Percentiles rank a stretch among this genome's conserved stretches.
phyloP scores from a whole-genome alignment of 92 coral and sea anemone species.

The Bergia puertoricense region DNA sequence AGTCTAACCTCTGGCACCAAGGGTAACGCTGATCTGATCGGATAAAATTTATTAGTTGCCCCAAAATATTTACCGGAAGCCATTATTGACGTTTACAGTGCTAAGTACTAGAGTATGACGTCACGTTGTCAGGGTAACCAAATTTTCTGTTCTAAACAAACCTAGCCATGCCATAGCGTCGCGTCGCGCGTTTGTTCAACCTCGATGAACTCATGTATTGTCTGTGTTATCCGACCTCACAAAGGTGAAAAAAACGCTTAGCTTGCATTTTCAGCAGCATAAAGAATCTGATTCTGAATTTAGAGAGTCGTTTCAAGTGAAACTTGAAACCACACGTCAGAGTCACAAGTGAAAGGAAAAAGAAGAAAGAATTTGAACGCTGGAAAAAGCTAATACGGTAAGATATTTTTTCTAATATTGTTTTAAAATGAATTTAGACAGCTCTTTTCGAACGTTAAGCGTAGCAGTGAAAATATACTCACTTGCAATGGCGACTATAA shows the following conservation, averaged over 20 bases:
- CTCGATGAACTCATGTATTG: not conserved
- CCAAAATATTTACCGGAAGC: too few relatives aligned
- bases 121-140: not conserved
- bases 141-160: conserved; percentile 17
- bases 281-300: not conserved
- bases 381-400: conserved; percentile 29
- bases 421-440: not conserved
- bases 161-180: not conserved
- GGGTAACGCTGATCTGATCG: too few relatives aligned
- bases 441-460: not conserved
- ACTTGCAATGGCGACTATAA: not conserved
- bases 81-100: too few relatives aligned
- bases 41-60: too few relatives aligned
- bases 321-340: conserved; percentile 16
- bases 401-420: not conserved
- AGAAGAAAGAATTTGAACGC: conserved; percentile 20
- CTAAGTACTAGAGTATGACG: conserved; percentile 2
- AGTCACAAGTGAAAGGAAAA: conserved; percentile 17
- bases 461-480: not conserved
- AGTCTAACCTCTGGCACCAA: too few relatives aligned
- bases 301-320: not conserved
- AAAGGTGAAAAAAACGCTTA: not conserved
- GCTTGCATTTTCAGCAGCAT: not conserved
- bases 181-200: not conserved
- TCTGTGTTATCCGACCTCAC: not conserved